Base-by-base conservation (phyloP, 37 sponge, comb jelly and placozoan species). In the Agelas oroides region DNA sequence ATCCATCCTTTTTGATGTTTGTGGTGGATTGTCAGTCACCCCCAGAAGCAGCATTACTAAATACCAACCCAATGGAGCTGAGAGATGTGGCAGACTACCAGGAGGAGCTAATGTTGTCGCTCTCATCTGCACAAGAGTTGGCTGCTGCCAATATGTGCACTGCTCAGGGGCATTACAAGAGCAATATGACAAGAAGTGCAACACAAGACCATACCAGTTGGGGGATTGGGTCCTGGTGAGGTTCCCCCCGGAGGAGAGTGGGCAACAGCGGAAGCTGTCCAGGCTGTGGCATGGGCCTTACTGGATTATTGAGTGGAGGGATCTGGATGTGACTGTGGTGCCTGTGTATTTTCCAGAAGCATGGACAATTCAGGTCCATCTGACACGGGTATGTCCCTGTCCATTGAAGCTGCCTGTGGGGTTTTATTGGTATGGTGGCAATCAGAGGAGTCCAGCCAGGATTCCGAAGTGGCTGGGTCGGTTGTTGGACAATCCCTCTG, bases 341-440 rank as follows among this genome's bases (percentile, higher is more conserved):
- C 74, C 32, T 37, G 72, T 81, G 8, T 81, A 81, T 35, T 53
- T 21, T 34, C 82, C 82, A 23, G 6, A 81, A 30, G 81, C 74
- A 20, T 32, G 68, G 33, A 36, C 35, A 25, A 72, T 81, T 19
- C 82, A 36, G 71, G 72, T 81, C 6, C 82, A 81, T 55, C 33
- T 32, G 56, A 28, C 33, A 18, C 54, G 55, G 18, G 82, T 81
- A 28, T 14, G 28, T 31, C 71, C 82, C n/a, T 69, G 82, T 59
- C 71, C 82, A 30, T 20, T n/a, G 21, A 30, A 52, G 18, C 59
- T 81, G 34, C 82, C 82, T 16, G 32, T 59, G 5, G 82, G 71
- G n/a, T 81, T 72, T 15, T 81, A 71, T 32, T 81, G 71, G 56
- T 81, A 81, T 72, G 82, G 82, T n/a, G n/a, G n/a, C n/a, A n/a